A percentile compares a stretch with the other conserved stretches of the same genome.
Conservation (phyloP, 2,797 vertebrate species). For the Malurus splendens region DNA sequence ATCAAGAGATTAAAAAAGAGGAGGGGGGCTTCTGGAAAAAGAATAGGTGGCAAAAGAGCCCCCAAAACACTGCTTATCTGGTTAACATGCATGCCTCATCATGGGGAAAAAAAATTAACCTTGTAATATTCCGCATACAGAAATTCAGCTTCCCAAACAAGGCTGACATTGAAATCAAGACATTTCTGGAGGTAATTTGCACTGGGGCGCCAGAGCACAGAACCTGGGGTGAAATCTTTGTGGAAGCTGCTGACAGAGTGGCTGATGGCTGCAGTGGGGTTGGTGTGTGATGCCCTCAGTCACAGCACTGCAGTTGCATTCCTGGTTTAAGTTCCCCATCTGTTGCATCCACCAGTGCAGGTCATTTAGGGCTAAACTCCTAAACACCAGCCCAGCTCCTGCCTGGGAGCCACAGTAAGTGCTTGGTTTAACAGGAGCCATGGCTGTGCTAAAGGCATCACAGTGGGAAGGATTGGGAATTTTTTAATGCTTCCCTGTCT, state of each 20-base stretch:
- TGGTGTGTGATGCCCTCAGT: background rate
- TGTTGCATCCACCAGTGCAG: background rate
- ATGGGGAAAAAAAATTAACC: conserved; percentile 44
- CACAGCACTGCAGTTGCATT: background rate
- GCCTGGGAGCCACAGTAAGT: background rate
- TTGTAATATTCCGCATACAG: conserved; percentile 15
- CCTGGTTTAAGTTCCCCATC: background rate
- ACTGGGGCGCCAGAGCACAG: background rate
- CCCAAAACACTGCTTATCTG: conserved; percentile 57
- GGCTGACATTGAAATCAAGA: conserved; percentile 35
- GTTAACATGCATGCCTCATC: conserved; percentile 37
- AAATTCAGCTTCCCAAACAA: conserved; percentile 29
- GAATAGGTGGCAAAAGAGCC: conserved; percentile 47
- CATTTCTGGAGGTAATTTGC: conserved; percentile 1
- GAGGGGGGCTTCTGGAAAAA: conserved; percentile 30
- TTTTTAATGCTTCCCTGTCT: background rate
- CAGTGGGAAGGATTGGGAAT: background rate
- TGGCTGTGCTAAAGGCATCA: background rate
- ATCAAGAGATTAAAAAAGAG: conserved; percentile 64
- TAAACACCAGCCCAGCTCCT: background rate
- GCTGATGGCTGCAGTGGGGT: background rate
- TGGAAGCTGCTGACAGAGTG: background rate
- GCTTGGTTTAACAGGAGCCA: background rate
- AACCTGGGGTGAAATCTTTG: background rate
- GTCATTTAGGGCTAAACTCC: background rate